phyloP scores from a whole-genome alignment of 2,797 vertebrate species.

The Discoglossus pictus region DNA sequence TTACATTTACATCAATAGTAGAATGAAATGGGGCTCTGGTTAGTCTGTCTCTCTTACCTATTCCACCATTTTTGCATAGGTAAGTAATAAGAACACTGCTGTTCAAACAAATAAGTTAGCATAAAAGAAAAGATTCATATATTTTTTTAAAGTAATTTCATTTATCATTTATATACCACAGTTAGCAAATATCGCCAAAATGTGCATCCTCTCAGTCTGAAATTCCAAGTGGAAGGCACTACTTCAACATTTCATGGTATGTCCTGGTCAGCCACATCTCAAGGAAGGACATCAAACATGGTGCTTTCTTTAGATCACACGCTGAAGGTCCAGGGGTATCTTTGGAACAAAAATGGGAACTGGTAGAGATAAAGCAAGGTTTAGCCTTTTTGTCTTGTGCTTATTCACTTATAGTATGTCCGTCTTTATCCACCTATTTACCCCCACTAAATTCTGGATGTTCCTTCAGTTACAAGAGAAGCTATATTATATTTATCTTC shows the following conservation, averaged over 20 bases:
- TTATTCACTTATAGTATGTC: conserved; percentile 23
- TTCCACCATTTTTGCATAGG: conserved; percentile 61
- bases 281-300: conserved; percentile 50
- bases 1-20: too few species aligned
- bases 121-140: conserved; percentile 63
- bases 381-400: conserved; percentile 64
- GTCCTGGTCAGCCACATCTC: conserved; percentile 32
- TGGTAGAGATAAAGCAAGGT: conserved; percentile 59
- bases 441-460: conserved; percentile 43
- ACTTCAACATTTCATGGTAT: conserved; percentile 61
- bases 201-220: conserved; percentile 57
- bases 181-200: conserved; percentile 58
- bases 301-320: conserved; percentile 50
- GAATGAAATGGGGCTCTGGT: too few species aligned
- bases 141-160: conserved; percentile 63
- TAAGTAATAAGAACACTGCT: conserved; percentile 67
- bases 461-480: conserved; percentile 39
- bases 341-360: conserved; percentile 64
- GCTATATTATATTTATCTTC: background rate
- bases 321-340: conserved; percentile 58
- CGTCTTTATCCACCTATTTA: background rate
- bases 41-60: conserved; percentile 53
- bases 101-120: conserved; percentile 68
- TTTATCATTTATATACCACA: conserved; percentile 63
- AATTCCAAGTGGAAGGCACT: conserved; percentile 63